Conservation (phyloP, 2,113 vertebrate species). For the Chionis minor region DNA sequence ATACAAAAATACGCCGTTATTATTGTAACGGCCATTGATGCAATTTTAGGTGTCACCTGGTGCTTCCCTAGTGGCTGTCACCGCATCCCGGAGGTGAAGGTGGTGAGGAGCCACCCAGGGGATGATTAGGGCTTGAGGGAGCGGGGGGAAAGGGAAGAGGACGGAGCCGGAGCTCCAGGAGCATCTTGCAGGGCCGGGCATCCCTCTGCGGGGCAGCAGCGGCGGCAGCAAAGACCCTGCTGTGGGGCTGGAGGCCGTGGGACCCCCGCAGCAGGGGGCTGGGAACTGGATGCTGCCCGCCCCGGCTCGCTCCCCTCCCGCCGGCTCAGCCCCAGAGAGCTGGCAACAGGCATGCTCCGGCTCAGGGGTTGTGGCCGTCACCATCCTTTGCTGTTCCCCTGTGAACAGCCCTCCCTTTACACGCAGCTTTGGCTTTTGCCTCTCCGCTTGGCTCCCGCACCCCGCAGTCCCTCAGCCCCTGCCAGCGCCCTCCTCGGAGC, state of each 20-base stretch:
- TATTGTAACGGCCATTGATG: background rate
- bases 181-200: too few relatives aligned
- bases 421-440: background rate
- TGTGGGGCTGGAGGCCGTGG: background rate
- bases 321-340: background rate
- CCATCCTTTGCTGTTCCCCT: background rate
- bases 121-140: too few relatives aligned
- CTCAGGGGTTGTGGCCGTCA: background rate
- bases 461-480: accelerated
- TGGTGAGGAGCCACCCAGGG: too few relatives aligned
- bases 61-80: too few relatives aligned
- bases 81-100: too few relatives aligned
- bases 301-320: background rate
- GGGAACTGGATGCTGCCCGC: background rate
- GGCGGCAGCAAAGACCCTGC: too few relatives aligned
- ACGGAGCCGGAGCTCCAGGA: too few relatives aligned
- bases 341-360: background rate
- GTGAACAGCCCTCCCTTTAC: background rate
- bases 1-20: too few relatives aligned
- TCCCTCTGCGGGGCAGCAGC: too few relatives aligned
- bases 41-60: too few relatives aligned
- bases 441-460: background rate
- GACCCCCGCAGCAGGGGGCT: background rate
- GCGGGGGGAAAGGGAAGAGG: too few relatives aligned
- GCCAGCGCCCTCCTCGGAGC: background rate